Evolutionary conservation across 2,888 invertebrate species (phyloP).

Genomic region (Perizoma flavofasciatum): DNA sequence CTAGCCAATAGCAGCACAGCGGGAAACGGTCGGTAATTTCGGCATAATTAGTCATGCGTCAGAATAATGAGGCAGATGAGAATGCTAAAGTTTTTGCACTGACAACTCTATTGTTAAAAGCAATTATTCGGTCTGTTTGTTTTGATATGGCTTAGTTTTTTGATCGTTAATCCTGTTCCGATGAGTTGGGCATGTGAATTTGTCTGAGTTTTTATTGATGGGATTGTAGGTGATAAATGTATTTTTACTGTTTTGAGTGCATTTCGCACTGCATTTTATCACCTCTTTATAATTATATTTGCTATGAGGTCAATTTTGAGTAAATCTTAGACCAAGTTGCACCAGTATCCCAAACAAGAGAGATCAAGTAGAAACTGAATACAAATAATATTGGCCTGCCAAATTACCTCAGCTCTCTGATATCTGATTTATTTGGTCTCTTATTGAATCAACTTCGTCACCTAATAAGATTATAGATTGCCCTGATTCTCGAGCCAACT

Average conservation of each 20-base stretch:
- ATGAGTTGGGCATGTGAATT: slow-evolving; percentile 25
- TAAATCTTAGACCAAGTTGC: no score
- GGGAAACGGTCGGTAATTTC: slow-evolving; percentile 70
- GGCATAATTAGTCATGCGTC: slow-evolving; percentile 82
- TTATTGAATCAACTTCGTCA: slow-evolving; percentile 14
- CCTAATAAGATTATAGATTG: slow-evolving; percentile 20
- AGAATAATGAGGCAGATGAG: slow-evolving; percentile 52
- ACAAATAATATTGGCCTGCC: no score
- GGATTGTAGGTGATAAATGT: slow-evolving; percentile 6
- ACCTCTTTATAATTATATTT: no score
- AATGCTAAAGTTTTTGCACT: slow-evolving; percentile 39
- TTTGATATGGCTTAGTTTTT: slow-evolving; percentile 31
- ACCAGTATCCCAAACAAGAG: no score
- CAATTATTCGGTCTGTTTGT: slow-evolving; percentile 40
- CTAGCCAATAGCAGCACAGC: slow-evolving; percentile 66
- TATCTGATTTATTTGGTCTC: slow-evolving; percentile 4
- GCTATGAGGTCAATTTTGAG: no score
- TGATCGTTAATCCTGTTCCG: slow-evolving; percentile 27
- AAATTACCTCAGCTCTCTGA: no score
- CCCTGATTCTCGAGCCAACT: slow-evolving; percentile 17
- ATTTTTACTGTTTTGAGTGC: background rate
- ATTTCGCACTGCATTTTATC: no score
- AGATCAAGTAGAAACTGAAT: no score
- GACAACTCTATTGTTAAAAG: slow-evolving; percentile 43
- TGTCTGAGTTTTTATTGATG: slow-evolving; percentile 26